phyloP scores from a whole-genome alignment of 2,888 invertebrate genomes.

The Cantharis nigra region DNA sequence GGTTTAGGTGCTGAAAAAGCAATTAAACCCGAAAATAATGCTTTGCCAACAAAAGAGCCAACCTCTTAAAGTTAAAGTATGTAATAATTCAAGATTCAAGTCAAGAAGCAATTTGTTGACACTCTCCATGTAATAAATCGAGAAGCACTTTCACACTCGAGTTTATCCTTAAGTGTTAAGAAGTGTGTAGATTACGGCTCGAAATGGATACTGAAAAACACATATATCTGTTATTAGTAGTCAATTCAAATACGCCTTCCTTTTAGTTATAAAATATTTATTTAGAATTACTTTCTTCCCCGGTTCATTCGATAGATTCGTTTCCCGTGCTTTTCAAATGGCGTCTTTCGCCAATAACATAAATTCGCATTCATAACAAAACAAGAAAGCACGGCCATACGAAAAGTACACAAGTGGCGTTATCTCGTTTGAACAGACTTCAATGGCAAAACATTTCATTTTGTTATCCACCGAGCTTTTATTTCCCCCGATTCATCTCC shows the following conservation, averaged over 20 bases:
- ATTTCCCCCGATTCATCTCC: neutral
- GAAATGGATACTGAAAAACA: neutral
- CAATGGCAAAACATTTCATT: neutral
- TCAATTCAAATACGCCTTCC: neutral
- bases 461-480: neutral
- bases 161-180: conserved; percentile 1
- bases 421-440: conserved; percentile 10
- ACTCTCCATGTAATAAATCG: conserved; percentile 1
- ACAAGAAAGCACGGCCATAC: neutral
- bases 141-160: conserved; percentile 1
- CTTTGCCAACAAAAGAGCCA: neutral
- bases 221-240: neutral
- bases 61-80: neutral
- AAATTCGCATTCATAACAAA: neutral
- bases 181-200: neutral
- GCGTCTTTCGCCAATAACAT: neutral
- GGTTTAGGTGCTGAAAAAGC: neutral
- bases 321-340: neutral
- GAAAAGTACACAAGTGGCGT: neutral
- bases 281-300: neutral
- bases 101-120: conserved; percentile 3
- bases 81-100: conserved; percentile 2
- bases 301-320: neutral
- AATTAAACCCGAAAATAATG: neutral
- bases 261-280: neutral